Evolutionary conservation across 2,113 vertebrate species (phyloP).

Genomic region (Sula dactylatra): DNA sequence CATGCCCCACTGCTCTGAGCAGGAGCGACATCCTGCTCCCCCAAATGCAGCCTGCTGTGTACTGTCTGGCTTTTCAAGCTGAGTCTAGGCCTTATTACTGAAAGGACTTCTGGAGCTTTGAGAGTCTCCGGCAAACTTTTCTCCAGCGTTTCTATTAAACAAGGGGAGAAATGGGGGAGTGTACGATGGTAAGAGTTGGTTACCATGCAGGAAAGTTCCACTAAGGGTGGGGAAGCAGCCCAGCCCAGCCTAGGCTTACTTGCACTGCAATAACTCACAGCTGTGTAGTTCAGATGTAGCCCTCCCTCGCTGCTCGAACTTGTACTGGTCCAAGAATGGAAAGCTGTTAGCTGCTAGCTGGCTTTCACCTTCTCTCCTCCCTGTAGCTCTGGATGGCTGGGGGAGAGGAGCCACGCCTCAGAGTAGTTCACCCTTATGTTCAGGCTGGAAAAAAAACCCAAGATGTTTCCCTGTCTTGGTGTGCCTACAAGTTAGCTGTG

Average conservation of each 20-base stretch:
- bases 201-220: background rate
- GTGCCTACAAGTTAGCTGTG: background rate
- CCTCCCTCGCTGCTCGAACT: background rate
- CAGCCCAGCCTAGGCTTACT: background rate
- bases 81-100: background rate
- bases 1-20: background rate
- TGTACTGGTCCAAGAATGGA: background rate
- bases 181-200: background rate
- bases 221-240: background rate
- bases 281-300: background rate
- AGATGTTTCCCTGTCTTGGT: background rate
- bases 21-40: background rate
- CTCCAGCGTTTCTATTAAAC: background rate
- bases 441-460: background rate
- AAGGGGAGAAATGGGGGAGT: background rate
- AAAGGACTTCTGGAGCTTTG: background rate
- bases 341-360: background rate
- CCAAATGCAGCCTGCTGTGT: background rate
- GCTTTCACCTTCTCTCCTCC: background rate
- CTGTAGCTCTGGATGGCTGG: background rate
- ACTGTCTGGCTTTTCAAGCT: background rate
- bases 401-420: background rate
- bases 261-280: background rate
- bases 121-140: background rate
- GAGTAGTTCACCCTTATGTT: background rate